Evolutionary conservation across 1,140 invertebrate genomes (phyloP).

Genomic region (Drosophila paulistorum): DNA sequence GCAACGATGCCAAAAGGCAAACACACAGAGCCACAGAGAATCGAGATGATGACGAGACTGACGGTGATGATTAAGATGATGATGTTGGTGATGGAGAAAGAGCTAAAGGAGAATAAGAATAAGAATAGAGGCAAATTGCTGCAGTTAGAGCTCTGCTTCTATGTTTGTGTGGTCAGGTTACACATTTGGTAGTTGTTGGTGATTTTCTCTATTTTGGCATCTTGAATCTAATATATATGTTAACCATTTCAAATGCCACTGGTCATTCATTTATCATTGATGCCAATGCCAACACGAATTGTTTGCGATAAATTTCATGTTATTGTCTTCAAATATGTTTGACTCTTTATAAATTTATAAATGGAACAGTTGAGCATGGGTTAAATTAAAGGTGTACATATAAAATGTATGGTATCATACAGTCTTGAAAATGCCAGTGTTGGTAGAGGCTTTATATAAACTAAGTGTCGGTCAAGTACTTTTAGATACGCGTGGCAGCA

Average conservation of each 20-base stretch:
- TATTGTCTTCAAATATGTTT: neutral
- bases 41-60: neutral
- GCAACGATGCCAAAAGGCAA: conserved; percentile 58
- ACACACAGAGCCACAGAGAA: conserved; percentile 21
- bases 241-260: neutral
- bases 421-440: too few relatives aligned
- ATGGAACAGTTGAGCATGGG: too few relatives aligned
- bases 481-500: too few relatives aligned
- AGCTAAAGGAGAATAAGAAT: neutral
- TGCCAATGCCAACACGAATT: neutral
- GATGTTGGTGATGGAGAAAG: neutral
- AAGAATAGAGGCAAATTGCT: neutral
- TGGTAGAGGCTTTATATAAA: too few relatives aligned
- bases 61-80: neutral
- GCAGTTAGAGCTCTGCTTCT: neutral
- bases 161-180: neutral
- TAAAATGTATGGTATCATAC: too few relatives aligned
- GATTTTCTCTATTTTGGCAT: neutral
- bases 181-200: neutral
- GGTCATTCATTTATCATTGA: neutral
- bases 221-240: neutral
- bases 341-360: too few relatives aligned
- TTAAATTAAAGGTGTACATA: too few relatives aligned
- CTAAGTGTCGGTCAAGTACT: too few relatives aligned
- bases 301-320: neutral